These are phyloP conservation scores for Mactromeris polynyma DNA, from an alignment of 2,888 invertebrate genomes.

Conservation along the genomic window DNA sequence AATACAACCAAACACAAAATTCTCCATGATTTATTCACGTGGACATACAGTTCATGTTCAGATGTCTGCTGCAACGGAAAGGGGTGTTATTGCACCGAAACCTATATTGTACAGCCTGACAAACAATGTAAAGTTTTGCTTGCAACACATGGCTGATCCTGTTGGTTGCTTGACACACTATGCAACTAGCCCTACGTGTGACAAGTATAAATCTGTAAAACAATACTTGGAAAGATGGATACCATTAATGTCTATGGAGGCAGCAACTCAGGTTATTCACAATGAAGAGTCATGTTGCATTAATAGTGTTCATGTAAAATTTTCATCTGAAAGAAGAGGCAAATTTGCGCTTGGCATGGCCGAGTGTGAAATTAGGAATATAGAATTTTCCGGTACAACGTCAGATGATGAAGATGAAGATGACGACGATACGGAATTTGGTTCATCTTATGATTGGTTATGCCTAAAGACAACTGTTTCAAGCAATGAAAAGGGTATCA, in stretches of 20 bases:
- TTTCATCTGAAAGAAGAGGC: constrained; percentile 55
- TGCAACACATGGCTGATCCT: constrained; percentile 73
- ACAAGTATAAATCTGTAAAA: constrained; percentile 40
- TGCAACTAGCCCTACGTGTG: constrained; percentile 62
- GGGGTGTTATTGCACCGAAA: constrained; percentile 66
- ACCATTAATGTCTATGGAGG: constrained; percentile 76
- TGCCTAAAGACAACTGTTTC: constrained; percentile 34
- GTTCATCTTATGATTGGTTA: constrained; percentile 42
- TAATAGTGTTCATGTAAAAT: constrained; percentile 68
- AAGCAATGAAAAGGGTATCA: not conserved
- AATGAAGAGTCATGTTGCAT: constrained; percentile 70
- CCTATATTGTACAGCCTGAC: constrained; percentile 72
- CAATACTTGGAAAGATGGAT: constrained; percentile 72
- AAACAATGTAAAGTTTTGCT: constrained; percentile 67
- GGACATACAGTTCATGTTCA: constrained; percentile 70
- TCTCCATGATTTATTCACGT: constrained; percentile 65
- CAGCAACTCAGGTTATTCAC: constrained; percentile 66
- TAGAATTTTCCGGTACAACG: constrained; percentile 67
- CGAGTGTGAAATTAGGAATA: constrained; percentile 72
- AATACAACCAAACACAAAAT: constrained; percentile 64
- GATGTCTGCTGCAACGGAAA: constrained; percentile 64
- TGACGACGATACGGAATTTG: not conserved
- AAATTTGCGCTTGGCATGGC: constrained; percentile 61
- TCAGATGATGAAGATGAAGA: constrained; percentile 57
- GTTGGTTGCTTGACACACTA: constrained; percentile 67